Evolutionary conservation across 2,797 vertebrate genomes (phyloP), one percentile per base, ranked within the genome.

Genomic region (Nyctibius grandis): DNA sequence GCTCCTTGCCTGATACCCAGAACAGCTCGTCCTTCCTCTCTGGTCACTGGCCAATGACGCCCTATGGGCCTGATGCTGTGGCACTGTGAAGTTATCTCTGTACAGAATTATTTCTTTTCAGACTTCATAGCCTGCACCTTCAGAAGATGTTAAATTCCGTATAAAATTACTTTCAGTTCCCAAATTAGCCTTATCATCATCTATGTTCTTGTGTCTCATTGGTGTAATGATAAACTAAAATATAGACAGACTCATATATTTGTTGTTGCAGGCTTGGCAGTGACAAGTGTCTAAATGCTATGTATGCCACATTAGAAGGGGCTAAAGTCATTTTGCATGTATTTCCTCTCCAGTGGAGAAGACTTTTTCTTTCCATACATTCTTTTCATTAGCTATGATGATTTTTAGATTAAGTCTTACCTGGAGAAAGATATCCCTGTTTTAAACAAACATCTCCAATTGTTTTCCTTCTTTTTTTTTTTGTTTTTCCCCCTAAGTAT

Each of bases 161-260:
- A 38, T 19, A 38, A 74, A 36, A 31, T 31, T 3, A 25, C 13
- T 72, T 81, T 64, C 19, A 51, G 9, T 59, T 9, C 15, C 36
- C 28, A 38, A 74, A 47, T 38, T 23, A 48, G 22, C 33, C 4
- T 65, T 26, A 74, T 7, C 6, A 47, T 12, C 13, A 81, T 3
- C 28, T 29, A 18, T 15, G 3, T 17, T 54, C 12, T 59, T 59
- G 9, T 75, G 38, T 40, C 17, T 2, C 6, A 12, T 7, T 16
- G 9, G 17, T 23, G 26, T n/a, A 74, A 54, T 18, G 22, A 70
- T 44, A 69, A 68, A 64, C 9, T 23, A 64, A 77, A 60, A 48
- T 0, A 0, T 1, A 59, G 23, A 75, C 9, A 73, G 34, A 31
- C 6, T 65, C 11, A 7, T 2, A 2, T 15, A 25, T 53, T 53